Base-by-base conservation (phyloP, 2,113 vertebrate species). In the Macrotis lagotis region DNA sequence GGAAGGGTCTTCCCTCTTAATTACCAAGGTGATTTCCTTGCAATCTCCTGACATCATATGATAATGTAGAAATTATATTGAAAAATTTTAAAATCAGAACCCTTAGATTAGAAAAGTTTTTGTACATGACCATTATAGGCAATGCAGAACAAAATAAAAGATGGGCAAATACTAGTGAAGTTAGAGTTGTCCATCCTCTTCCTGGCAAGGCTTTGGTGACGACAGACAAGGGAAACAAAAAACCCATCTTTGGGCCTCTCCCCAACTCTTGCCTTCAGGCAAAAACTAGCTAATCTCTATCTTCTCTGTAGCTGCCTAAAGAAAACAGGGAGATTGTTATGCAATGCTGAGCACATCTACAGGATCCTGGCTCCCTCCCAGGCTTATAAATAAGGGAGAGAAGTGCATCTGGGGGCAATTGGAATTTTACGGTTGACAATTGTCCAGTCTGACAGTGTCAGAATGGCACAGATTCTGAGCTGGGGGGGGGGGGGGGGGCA, bases 91-190 rank as follows among this genome's bases (percentile, higher is more conserved):
- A 90, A 53, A 47, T 96, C 93, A 95, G 92, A 44, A 95, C 50
- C 93, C 74, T 92, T 91, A 94, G 90, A 94, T 96, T 51, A 94
- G 88, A 95, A 93, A 94, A 97, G 14, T 25, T 48, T 96, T 26
- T n/a, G 7, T 93, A 91, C 90, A 92, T 93, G 89, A 90, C 37
- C 90, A 91, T 92, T 88, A 53, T 66, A 53, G 66, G 93, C 6
- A 59, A 49, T 49, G 55, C 89, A 88, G 37, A 94, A 91, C 51
- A 94, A 93, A 94, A 95, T 50, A 49, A 90, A 94, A 94, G 50
- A 83, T 24, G 10, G 92, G 48, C n/a, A 74, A 92, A 26, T 92
- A 51, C 89, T 89, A 47, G 3, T 59, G 51, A 14, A 14, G 47
- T 95, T 92, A 92, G 26, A 90, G 51, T 14, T 37, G n/a, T 90